Evolutionary conservation across 2,797 vertebrate genomes (phyloP).

Genomic region (Myotis pilosus): DNA sequence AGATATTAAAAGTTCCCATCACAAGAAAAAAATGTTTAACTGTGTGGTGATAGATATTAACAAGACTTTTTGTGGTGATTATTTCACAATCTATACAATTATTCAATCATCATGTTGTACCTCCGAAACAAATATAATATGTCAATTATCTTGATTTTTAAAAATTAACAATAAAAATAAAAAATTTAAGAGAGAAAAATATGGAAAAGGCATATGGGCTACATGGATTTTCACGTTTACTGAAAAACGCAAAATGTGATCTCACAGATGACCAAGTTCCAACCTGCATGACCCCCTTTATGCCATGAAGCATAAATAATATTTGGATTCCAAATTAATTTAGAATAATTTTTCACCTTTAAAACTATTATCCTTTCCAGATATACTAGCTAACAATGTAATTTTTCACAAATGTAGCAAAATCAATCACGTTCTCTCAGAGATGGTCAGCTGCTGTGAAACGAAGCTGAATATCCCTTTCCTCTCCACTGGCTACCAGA

Average conservation of each 20-base stretch:
- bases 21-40: background rate
- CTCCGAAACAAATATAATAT: background rate
- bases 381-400: background rate
- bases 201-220: background rate
- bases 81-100: background rate
- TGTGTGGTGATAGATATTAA: background rate
- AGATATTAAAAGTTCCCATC: background rate
- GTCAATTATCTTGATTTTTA: background rate
- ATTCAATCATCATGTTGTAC: background rate
- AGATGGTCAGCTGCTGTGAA: background rate
- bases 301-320: background rate
- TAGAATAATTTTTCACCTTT: conserved; percentile 24
- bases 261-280: background rate
- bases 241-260: conserved; percentile 14
- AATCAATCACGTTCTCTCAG: conserved; percentile 21
- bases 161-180: background rate
- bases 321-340: conserved; percentile 21
- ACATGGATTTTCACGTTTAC: background rate
- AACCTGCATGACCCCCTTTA: background rate
- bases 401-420: conserved; percentile 39
- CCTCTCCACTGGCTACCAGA: background rate
- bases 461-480: background rate
- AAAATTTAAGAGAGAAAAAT: background rate
- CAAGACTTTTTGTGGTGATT: background rate
- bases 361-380: conserved; percentile 31